phyloP scores from a whole-genome alignment of 2,888 invertebrate genomes.

The Sycophila texana region DNA sequence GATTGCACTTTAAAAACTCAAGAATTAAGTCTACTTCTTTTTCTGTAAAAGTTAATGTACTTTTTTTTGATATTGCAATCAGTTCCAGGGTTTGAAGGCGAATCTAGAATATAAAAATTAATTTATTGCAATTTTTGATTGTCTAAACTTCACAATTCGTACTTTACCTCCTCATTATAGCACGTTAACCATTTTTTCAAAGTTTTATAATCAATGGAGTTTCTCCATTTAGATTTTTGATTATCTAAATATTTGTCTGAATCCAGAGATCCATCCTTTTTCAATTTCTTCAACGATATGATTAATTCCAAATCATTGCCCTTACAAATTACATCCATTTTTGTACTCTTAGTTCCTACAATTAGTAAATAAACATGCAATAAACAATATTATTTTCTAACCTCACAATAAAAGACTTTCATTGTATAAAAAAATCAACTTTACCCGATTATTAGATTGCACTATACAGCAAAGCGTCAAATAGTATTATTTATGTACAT shows the following conservation, averaged over 20 bases:
- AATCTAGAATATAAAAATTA: constrained; percentile 76
- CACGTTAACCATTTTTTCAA: constrained; percentile 79
- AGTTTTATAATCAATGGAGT: constrained; percentile 77
- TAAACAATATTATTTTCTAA: too few species aligned
- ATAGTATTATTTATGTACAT: too few species aligned
- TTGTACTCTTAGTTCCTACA: background rate
- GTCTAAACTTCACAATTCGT: background rate
- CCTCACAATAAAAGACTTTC: too few species aligned
- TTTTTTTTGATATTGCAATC: constrained; percentile 85
- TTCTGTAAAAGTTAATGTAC: constrained; percentile 81
- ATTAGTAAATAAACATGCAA: background rate
- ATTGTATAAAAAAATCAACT: too few species aligned
- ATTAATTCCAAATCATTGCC: constrained; percentile 9
- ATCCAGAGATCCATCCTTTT: constrained; percentile 65
- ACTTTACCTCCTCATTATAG: constrained; percentile 79
- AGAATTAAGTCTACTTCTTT: constrained; percentile 82
- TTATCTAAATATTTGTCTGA: constrained; percentile 57
- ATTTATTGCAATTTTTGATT: constrained; percentile 49
- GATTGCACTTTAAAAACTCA: constrained; percentile 82
- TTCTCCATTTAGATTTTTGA: constrained; percentile 76
- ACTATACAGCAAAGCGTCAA: too few species aligned
- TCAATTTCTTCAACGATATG: constrained; percentile 55
- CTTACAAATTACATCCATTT: constrained; percentile 12
- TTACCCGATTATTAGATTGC: too few species aligned
- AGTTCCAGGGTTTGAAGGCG: constrained; percentile 83